Evolutionary conservation across 2,797 vertebrate genomes (phyloP).

Genomic region (Urosaurus nigricauda): DNA sequence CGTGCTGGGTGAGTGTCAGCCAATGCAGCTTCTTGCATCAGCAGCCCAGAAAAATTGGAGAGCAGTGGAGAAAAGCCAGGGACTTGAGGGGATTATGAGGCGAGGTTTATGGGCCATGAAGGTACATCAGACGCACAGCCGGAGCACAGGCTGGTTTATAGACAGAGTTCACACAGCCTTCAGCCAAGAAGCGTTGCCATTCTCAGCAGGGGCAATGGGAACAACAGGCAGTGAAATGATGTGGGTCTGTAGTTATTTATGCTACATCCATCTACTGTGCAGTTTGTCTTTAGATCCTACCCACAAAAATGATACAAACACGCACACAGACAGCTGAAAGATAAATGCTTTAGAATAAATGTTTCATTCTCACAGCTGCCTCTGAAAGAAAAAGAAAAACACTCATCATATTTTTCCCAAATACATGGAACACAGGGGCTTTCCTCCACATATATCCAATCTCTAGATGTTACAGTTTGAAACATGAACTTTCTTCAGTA

Average conservation of each 20-base stretch:
- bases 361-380: conserved; percentile 5
- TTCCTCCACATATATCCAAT: not conserved
- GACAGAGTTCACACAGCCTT: conserved; percentile 19
- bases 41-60: conserved; percentile 6
- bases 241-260: not conserved
- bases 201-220: not conserved
- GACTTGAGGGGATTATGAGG: not conserved
- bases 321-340: not conserved
- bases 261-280: not conserved
- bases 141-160: not conserved
- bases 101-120: not conserved
- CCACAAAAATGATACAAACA: conserved; percentile 6
- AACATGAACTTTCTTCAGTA: not conserved
- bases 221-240: not conserved
- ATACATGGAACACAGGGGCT: not conserved
- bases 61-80: conserved; percentile 8
- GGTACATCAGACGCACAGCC: not conserved
- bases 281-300: conserved; percentile 17
- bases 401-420: not conserved
- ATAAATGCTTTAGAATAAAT: conserved; percentile 22
- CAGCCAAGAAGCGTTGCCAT: not conserved
- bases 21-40: fast-evolving
- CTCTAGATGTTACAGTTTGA: not conserved
- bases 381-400: not conserved
- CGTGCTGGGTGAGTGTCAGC: conserved; percentile 46